phyloP scores from a whole-genome alignment of 2,888 invertebrate genomes.

The Nematopogon swammerdamellus region DNA sequence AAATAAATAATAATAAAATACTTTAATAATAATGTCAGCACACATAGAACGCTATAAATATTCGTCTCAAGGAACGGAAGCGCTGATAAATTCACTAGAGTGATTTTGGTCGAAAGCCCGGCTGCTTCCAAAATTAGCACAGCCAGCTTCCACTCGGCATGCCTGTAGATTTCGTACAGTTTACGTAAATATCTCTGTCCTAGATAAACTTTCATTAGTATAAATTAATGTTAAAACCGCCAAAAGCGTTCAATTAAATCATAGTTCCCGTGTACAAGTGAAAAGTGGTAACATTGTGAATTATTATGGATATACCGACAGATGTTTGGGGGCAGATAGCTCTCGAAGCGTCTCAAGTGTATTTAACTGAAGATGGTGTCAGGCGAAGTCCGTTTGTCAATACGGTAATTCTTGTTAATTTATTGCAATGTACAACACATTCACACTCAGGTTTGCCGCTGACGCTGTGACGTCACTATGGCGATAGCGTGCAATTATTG shows the following conservation, averaged over 20 bases:
- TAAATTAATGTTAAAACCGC: neutral
- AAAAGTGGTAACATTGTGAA: neutral
- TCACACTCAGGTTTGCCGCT: no score
- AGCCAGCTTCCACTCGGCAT: neutral
- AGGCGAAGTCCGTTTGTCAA: constrained; percentile 78
- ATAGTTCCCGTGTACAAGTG: neutral
- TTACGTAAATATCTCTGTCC: neutral
- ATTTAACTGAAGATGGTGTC: constrained; percentile 75
- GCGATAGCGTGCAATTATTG: no score
- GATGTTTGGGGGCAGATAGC: constrained; percentile 90
- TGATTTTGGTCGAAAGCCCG: constrained; percentile 20
- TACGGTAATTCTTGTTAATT: constrained; percentile 62
- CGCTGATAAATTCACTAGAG: no score
- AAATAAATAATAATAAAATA: no score
- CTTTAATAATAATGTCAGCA: no score
- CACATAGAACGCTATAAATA: no score
- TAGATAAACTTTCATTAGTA: neutral
- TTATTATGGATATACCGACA: constrained; percentile 63
- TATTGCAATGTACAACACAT: no score
- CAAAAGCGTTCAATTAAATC: neutral
- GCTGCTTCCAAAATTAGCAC: constrained; percentile 49
- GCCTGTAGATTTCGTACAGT: neutral
- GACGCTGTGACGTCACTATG: no score
- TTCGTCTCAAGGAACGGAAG: no score
- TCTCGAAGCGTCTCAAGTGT: constrained; percentile 82